Conservation (phyloP, 2,888 invertebrate genomes). For the Phaedon cochleariae region DNA sequence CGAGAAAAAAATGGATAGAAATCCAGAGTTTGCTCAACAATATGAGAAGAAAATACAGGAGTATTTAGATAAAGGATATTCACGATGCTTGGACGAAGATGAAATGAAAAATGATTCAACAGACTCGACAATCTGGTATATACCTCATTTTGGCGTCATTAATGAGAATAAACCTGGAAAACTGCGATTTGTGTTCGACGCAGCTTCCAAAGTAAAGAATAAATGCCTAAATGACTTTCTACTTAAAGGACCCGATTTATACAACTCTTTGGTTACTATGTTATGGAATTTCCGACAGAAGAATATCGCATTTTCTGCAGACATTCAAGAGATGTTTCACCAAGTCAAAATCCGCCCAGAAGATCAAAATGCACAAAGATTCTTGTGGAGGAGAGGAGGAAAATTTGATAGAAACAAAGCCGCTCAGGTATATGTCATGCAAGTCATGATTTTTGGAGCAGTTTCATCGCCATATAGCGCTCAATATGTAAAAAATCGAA, state of each 20-base stretch:
- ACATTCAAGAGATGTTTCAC: neutral
- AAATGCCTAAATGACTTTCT: neutral
- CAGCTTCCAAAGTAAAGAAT: neutral
- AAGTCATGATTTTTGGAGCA: conserved; percentile 9
- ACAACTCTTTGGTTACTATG: neutral
- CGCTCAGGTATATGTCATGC: neutral
- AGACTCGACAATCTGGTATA: too few relatives aligned
- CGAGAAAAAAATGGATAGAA: too few relatives aligned
- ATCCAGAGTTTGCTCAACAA: too few relatives aligned
- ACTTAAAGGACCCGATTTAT: neutral
- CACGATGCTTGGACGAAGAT: too few relatives aligned
- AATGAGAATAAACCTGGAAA: too few relatives aligned
- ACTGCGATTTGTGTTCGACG: too few relatives aligned
- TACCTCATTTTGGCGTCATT: too few relatives aligned
- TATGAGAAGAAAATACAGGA: neutral
- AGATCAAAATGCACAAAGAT: neutral
- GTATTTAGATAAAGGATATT: neutral
- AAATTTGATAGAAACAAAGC: too few relatives aligned
- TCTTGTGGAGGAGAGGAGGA: neutral
- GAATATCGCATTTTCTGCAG: neutral
- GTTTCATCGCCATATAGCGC: conserved; percentile 13
- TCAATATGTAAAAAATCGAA: conserved; percentile 13
- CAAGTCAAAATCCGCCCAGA: neutral
- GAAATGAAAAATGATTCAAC: too few relatives aligned
- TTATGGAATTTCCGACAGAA: neutral